Evolutionary conservation across 1,140 invertebrate species (phyloP), one percentile per base, ranked within the genome.

Genomic region (Trachymyrmex cornetzi): DNA sequence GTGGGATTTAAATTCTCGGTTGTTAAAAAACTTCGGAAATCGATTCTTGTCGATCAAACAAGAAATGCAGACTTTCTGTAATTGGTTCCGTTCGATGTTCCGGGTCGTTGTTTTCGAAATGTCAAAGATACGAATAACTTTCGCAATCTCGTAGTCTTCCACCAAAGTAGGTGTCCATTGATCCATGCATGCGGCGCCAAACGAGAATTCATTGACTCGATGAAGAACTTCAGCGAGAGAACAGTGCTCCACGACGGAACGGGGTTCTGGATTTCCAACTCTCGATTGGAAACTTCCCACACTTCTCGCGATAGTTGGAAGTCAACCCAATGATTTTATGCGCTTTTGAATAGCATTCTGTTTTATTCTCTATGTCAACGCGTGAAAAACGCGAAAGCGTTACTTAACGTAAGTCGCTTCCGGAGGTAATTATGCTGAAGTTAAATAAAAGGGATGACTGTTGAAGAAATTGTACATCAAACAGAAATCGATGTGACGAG

Each of bases 121-220:
- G 69, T 74, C 80, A 84, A 75, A 84, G 69, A 84, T 74, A 57
- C 80, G 80, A 84, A 84, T 84, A 84, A 84, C 80, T 84, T 84
- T 84, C 14, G 69, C 69, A 84, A 84, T 84, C 55, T 84, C 80
- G 55, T 63, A 67, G 69, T 75, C 27, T 61, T 48, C 19, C 55
- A 27, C 19, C 19, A 38, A 74, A 84, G 69, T 84, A 61, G 57
- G 27, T 74, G 69, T 84, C 69, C 69, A 74, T 84, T 84, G 80
- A 84, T 84, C 55, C 57, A 61, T 75, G 55, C 69, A 30, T 34
- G 69, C 38, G 69, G 19, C 55, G 4, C 7, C 66, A 19, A 84
- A 74, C 38, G 55, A 72, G 55, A 84, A 84, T 84, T 74, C 69
- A 74, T 84, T 84, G 80, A 74, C 80, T 84, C 55, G 57, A 75